A percentile compares a stretch with the other conserved stretches of the same genome.
phyloP scores from a whole-genome alignment of 2,888 invertebrate genomes.

The Drosophila pseudotakahashii region DNA sequence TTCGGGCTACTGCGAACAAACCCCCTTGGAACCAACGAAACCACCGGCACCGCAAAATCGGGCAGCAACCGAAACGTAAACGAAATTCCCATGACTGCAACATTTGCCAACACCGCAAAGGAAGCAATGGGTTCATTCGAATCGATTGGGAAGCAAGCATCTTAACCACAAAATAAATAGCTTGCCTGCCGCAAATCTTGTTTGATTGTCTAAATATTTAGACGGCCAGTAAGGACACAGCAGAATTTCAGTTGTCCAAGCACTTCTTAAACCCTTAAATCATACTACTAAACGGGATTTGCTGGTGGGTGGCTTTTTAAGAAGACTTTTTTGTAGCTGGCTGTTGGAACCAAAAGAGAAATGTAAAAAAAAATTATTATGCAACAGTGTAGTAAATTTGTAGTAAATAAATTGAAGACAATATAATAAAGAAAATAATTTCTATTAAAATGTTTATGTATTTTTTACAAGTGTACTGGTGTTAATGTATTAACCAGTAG shows the following conservation, averaged over 20 bases:
- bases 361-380: too few species aligned
- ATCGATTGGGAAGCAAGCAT: slow-evolving; percentile 48
- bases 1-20: slow-evolving; percentile 6
- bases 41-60: slow-evolving; percentile 52
- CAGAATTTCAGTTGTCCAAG: slow-evolving; percentile 7
- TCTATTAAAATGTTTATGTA: too few species aligned
- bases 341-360: too few species aligned
- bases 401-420: too few species aligned
- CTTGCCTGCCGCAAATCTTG: slow-evolving; percentile 57
- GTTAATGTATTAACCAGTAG: not conserved
- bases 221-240: slow-evolving; percentile 11
- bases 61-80: slow-evolving; percentile 41
- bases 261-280: not conserved
- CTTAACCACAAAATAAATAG: slow-evolving; percentile 66
- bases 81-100: slow-evolving; percentile 46
- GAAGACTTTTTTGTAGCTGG: too few species aligned
- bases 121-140: slow-evolving; percentile 35
- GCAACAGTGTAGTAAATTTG: too few species aligned
- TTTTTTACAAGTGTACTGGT: not conserved
- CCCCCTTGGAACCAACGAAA: slow-evolving; percentile 8
- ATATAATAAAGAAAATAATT: too few species aligned
- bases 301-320: too few species aligned
- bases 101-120: slow-evolving; percentile 49
- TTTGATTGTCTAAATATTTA: slow-evolving; percentile 72
- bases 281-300: too few species aligned